Evolutionary conservation across 2,113 vertebrate species (phyloP), one percentile per base, ranked within the genome.

Genomic region (Barnardius zonarius): DNA sequence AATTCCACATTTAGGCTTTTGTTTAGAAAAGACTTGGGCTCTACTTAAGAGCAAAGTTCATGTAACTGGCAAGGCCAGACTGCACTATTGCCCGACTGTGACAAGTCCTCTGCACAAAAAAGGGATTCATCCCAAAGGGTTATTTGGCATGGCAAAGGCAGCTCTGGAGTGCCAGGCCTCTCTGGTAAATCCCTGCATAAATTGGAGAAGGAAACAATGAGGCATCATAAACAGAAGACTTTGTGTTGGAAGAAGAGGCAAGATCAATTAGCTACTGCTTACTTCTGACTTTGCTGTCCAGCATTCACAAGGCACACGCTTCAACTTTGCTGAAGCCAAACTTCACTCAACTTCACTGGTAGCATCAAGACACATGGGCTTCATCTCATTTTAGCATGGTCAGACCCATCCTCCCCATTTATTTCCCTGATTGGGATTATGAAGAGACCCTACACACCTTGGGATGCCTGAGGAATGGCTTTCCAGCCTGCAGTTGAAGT

Each of bases 1-100:
- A 92, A 95, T 93, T 98, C 97, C 96, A 98, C 95, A 98, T 98
- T 98, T 96, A 95, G 90, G 88, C 85, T 97, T 97, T 97, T 98
- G 97, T 98, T 96, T 92, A 93, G 95, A 95, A 97, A 83, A 91
- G 12, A 83, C 93, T 95, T 93, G 95, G 94, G 92, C 83, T 95
- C 84, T 78, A 82, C 79, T 94, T 95, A 91, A 97, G 97, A 97
- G 97, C 98, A 98, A 96, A 97, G 98, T 97, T 98, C 97, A 97
- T 73, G 86, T 62, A 96, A 97, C 88, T 98, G 97, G 95, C 95
- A 86, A 97, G 96, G 94, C 97, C 95, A 97, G 90, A 64, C 92
- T n/a, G 91, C 96, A 92, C 97, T 97, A 96, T 96, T 97, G 79
- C 95, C 92, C 22, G 55, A 91, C 85, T 96, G 55, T 76, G 95